A percentile compares a stretch with the other conserved stretches of the same genome.
phyloP scores from a whole-genome alignment of 2,113 vertebrate genomes.

The Zosterops lateralis region DNA sequence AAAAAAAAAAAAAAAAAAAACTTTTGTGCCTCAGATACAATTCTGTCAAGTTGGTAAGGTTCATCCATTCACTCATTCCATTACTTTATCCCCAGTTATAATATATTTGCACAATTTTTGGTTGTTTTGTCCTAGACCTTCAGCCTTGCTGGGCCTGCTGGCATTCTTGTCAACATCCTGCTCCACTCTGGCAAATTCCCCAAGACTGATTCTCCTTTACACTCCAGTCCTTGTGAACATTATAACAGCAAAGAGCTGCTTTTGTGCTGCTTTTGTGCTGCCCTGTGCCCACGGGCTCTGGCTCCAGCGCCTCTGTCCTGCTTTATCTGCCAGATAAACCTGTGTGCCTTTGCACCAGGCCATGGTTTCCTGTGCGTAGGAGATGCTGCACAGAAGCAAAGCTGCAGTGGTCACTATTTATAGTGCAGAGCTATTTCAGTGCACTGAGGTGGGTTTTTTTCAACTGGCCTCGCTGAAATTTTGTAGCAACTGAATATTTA shows the following conservation, averaged over 20 bases:
- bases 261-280: background rate
- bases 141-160: background rate
- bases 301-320: background rate
- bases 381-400: background rate
- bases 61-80: background rate
- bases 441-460: background rate
- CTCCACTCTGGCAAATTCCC: background rate
- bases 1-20: background rate
- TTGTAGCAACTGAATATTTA: background rate
- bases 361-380: background rate
- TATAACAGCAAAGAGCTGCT: background rate
- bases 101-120: background rate
- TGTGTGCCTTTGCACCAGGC: background rate
- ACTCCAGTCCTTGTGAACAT: rapidly evolving
- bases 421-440: background rate
- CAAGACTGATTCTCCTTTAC: background rate
- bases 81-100: background rate
- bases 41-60: background rate
- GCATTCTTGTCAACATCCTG: background rate
- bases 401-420: background rate
- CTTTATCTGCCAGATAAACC: background rate
- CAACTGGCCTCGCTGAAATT: background rate
- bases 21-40: background rate
- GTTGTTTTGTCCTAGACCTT: background rate
- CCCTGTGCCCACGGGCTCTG: background rate